phyloP scores from a whole-genome alignment of 2,797 vertebrate genomes.

The Coregonus suidteri region DNA sequence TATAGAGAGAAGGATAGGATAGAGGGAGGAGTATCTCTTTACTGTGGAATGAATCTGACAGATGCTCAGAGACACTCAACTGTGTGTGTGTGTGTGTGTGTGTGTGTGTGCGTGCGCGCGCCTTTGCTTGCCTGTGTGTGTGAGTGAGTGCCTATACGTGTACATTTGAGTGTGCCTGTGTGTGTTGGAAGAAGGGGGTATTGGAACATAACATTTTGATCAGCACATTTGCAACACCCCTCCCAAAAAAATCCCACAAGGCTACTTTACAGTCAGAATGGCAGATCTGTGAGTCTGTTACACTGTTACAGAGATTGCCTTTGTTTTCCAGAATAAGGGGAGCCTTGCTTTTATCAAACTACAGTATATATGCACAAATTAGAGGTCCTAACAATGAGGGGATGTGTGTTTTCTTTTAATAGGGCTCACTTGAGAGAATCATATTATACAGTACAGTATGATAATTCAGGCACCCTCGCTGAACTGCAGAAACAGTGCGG shows the following conservation, averaged over 20 bases:
- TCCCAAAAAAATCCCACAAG: not conserved
- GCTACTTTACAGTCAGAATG: constrained; percentile 18
- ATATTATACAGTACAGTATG: constrained; percentile 78
- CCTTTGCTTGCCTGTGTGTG: not conserved
- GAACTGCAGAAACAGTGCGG: constrained; percentile 75
- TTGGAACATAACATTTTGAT: not conserved
- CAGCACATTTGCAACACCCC: not conserved
- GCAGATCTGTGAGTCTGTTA: constrained; percentile 45
- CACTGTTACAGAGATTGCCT: constrained; percentile 31
- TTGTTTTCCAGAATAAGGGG: constrained; percentile 50
- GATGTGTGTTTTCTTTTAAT: constrained; percentile 66
- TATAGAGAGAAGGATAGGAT: no score
- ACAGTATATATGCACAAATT: constrained; percentile 8
- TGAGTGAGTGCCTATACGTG: not conserved
- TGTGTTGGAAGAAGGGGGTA: constrained; percentile 34
- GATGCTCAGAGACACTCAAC: constrained; percentile 61
- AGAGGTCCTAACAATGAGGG: constrained; percentile 49
- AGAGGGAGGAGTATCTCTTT: constrained; percentile 32
- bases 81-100: constrained; percentile 25
- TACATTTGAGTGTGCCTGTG: constrained; percentile 14
- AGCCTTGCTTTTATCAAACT: constrained; percentile 53
- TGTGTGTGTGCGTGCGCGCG: constrained; percentile 35
- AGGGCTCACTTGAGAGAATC: constrained; percentile 77
- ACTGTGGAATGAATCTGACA: constrained; percentile 73
- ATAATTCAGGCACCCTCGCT: constrained; percentile 79